Conservation (phyloP, 2,797 vertebrate species). For the Ficedula albicollis region DNA sequence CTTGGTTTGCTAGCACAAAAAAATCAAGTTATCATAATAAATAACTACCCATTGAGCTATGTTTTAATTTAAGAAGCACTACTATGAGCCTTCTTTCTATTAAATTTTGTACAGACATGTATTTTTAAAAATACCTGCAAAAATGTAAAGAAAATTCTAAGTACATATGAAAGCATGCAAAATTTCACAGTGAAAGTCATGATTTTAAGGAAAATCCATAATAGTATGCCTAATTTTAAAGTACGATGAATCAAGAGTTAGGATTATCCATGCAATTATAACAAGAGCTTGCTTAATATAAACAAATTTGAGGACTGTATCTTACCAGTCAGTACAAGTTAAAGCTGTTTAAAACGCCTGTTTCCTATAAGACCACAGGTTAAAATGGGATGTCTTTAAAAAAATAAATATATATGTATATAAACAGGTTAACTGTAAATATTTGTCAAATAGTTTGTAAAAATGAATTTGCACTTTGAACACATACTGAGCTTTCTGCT, state of each 20-base stretch:
- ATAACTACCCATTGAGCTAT: background rate
- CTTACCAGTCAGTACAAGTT: background rate
- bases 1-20: background rate
- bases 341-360: background rate
- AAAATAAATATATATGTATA: background rate
- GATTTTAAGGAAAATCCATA: background rate
- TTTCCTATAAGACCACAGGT: background rate
- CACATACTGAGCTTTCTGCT: background rate
- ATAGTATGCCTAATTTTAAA: background rate
- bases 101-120: background rate
- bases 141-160: background rate
- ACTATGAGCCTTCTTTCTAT: background rate
- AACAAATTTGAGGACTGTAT: background rate
- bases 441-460: background rate
- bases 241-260: background rate
- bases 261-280: background rate
- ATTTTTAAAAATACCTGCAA: background rate
- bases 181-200: background rate
- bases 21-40: background rate
- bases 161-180: background rate
- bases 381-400: background rate
- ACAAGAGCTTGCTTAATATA: background rate
- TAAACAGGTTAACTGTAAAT: background rate
- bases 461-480: background rate
- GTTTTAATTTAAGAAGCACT: background rate